These are phyloP conservation scores for Danaus melanippus DNA, from an alignment of 1,140 invertebrate genomes.

Conservation along the genomic window DNA sequence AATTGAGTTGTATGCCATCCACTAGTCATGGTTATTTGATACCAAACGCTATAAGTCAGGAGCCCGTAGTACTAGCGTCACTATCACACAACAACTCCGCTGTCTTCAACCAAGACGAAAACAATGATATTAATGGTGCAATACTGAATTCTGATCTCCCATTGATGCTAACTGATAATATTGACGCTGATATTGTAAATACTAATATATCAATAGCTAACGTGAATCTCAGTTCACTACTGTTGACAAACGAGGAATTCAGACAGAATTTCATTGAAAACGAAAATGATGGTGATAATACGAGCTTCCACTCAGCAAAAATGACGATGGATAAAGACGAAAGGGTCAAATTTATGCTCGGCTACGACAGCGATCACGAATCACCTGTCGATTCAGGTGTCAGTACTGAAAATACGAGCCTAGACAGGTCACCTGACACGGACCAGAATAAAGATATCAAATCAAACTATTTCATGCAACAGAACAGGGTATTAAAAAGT, in stretches of 20 bases:
- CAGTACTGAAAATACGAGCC: constrained; percentile 80
- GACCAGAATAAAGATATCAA: constrained; percentile 59
- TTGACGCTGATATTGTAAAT: constrained; percentile 57
- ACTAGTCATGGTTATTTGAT: constrained; percentile 74
- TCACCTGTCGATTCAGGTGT: constrained; percentile 79
- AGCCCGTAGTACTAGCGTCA: constrained; percentile 60
- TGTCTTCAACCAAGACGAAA: constrained; percentile 58
- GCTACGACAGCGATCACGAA: constrained; percentile 67
- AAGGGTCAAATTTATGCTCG: constrained; percentile 70
- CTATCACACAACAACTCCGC: constrained; percentile 63
- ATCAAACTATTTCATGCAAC: constrained; percentile 57
- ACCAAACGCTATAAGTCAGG: constrained; percentile 71
- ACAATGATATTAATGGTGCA: constrained; percentile 34
- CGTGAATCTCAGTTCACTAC: constrained; percentile 76
- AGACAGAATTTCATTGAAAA: constrained; percentile 41
- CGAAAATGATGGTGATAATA: constrained; percentile 41
- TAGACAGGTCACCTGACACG: constrained; percentile 75
- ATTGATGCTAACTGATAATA: constrained; percentile 50
- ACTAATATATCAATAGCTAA: constrained; percentile 77
- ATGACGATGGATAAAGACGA: constrained; percentile 44
- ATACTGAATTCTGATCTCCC: constrained; percentile 43
- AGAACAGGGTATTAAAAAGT: constrained; percentile 59
- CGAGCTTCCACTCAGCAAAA: constrained; percentile 49
- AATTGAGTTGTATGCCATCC: constrained; percentile 61
- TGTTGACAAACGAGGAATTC: constrained; percentile 71